These are phyloP conservation scores for Trachelus tabidus DNA, from an alignment of 2,888 invertebrate species.

Conservation along the genomic window DNA sequence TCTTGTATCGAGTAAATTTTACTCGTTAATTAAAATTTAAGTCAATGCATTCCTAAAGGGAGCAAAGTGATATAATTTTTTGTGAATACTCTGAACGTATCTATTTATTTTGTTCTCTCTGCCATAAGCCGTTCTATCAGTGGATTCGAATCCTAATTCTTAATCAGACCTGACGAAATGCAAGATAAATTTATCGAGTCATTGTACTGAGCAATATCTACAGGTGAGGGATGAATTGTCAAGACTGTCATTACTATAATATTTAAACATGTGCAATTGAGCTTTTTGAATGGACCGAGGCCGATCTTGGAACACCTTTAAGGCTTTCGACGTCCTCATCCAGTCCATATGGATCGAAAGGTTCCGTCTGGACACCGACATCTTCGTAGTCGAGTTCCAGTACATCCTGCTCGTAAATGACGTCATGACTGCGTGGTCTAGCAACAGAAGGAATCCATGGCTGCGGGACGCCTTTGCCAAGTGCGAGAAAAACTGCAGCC, in stretches of 20 bases:
- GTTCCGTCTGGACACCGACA: conserved; percentile 62
- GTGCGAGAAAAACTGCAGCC: conserved; percentile 69
- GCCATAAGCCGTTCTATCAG: not conserved
- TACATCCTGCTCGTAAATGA: conserved; percentile 61
- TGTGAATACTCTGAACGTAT: not conserved
- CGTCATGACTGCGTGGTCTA: conserved; percentile 61
- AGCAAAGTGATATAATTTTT: not conserved
- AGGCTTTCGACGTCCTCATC: conserved; percentile 44
- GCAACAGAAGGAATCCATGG: conserved; percentile 69
- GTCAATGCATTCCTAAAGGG: not conserved
- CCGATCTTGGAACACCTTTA: conserved; percentile 48
- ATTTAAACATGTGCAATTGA: conserved; percentile 37
- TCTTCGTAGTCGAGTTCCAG: conserved; percentile 63
- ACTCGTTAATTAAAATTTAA: not conserved
- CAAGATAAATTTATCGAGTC: not conserved
- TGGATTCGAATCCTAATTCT: not conserved
- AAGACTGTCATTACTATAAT: not conserved
- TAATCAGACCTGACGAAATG: not conserved
- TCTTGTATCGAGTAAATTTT: not conserved
- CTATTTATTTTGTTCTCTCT: not conserved
- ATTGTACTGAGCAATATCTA: not conserved
- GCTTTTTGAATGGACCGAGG: conserved; percentile 51
- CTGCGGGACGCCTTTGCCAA: conserved; percentile 72
- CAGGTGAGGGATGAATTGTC: not conserved
- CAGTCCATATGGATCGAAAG: conserved; percentile 49